These are phyloP conservation scores for Anarhynchus alexandrinus DNA, from an alignment of 2,113 vertebrate species.

Conservation along the genomic window DNA sequence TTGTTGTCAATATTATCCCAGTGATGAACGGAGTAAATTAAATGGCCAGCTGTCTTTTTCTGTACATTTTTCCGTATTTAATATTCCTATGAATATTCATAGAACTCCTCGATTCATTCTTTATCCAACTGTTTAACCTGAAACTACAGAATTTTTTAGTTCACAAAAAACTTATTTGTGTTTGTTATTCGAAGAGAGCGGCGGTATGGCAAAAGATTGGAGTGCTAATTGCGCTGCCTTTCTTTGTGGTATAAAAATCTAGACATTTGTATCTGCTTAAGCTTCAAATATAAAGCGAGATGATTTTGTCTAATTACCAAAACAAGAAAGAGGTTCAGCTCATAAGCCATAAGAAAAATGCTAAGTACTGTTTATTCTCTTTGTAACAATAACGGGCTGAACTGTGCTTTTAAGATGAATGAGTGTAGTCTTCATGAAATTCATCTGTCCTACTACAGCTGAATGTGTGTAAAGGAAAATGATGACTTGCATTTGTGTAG, in stretches of 20 bases:
- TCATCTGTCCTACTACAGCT: not conserved
- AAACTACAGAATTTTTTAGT: not conserved
- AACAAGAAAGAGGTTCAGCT: not conserved
- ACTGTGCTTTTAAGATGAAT: constrained; percentile 3
- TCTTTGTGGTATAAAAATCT: not conserved
- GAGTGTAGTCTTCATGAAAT: not conserved
- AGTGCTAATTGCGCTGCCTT: not conserved
- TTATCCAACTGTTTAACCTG: constrained; percentile 10
- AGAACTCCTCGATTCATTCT: not conserved
- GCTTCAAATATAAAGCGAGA: not conserved
- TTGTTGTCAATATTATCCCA: not conserved
- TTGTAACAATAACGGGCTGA: not conserved
- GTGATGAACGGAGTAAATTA: not conserved
- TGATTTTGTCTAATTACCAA: constrained; percentile 13
- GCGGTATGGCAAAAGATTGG: not conserved
- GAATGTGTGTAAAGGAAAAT: not conserved
- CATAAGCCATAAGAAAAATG: not conserved
- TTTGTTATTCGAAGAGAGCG: not conserved
- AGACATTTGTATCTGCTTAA: not conserved
- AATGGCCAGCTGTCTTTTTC: not conserved
- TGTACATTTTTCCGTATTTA: not conserved
- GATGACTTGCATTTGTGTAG: not conserved
- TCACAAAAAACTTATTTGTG: not conserved
- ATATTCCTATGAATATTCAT: not conserved
- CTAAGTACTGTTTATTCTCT: not conserved